Base-by-base conservation (phyloP, 2,797 vertebrate genomes). In the Fistularia commersonii region DNA sequence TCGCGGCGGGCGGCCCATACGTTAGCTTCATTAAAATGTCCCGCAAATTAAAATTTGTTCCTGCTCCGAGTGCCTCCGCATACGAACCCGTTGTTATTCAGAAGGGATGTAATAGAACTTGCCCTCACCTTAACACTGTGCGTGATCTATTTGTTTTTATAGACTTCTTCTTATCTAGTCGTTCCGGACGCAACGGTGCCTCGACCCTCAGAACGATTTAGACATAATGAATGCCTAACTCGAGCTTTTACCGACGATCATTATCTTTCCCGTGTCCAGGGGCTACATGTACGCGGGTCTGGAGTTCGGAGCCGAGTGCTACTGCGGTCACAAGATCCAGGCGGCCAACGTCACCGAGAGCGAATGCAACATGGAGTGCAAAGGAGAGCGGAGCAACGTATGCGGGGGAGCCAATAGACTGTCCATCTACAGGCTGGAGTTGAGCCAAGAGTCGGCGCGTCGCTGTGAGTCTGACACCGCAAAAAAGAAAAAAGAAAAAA, bases 221-320 rank as follows among this genome's bases (percentile, higher is more conserved):
- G 50, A 48, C 39, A 44, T 38, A 48, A 64, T 35, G 45, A 64
- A 48, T 45, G 44, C 54, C 48, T 49, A 51, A 42, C 10, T 52
- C 37, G 1, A 54, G 33, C 52, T 15, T 40, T 48, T 1, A 1
- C 44, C 48, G 41, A 61, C 33, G 6, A 54, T 48, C 39, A 33
- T 49, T 11, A 61, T 63, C 14, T 5, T n/a, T 61, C 51, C 12
- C 66, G 35, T 51, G 14, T 66, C 4, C 81, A 99, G 97, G 83
- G 97, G 97, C 1, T 99, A 97, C 84, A 90, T 96, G 80, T 98
- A 90, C 0, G 95, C 96, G 0, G 97, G 97, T 46, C 88, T 99
- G 87, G 97, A 99, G 81, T 99, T 98, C 0, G 96, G 96, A 0
- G 96, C 96, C 0, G 97, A 99, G 79, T 99, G 97, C 74, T 99